phyloP scores from a whole-genome alignment of 2,797 vertebrate species.

The Eospalax fontanierii region DNA sequence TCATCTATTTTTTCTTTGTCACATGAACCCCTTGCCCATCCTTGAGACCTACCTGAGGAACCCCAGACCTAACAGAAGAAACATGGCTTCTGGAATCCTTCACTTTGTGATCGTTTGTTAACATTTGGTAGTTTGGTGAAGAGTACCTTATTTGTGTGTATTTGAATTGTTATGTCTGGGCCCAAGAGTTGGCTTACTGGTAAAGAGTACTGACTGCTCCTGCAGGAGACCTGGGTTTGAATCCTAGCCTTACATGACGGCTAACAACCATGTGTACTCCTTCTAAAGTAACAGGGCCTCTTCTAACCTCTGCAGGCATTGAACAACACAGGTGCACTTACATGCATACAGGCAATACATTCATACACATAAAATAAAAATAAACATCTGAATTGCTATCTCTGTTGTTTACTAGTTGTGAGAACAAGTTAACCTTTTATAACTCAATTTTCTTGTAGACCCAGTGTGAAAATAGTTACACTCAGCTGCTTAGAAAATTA shows the following conservation, averaged over 20 bases:
- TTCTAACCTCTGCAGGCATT: too few species aligned
- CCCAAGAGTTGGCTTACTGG: too few species aligned
- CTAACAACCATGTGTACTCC: too few species aligned
- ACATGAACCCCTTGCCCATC: neutral
- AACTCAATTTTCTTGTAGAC: neutral
- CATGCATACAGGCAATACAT: too few species aligned
- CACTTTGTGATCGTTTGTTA: neutral
- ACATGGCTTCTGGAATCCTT: accelerated
- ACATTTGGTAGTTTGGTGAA: neutral
- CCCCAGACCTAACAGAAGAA: neutral
- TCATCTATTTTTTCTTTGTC: neutral
- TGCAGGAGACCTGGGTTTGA: too few species aligned
- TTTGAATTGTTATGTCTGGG: too few species aligned
- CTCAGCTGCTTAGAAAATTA: neutral
- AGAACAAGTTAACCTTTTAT: neutral
- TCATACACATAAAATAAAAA: too few species aligned
- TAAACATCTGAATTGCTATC: neutral
- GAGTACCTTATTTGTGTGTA: neutral
- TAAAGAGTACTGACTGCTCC: too few species aligned
- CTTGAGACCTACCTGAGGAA: neutral
- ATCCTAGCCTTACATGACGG: too few species aligned
- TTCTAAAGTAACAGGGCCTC: too few species aligned
- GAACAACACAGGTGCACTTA: too few species aligned
- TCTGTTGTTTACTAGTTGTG: neutral
- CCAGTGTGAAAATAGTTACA: neutral